Conservation (phyloP, 2,888 invertebrate species). For the Silvanus unidentatus region DNA sequence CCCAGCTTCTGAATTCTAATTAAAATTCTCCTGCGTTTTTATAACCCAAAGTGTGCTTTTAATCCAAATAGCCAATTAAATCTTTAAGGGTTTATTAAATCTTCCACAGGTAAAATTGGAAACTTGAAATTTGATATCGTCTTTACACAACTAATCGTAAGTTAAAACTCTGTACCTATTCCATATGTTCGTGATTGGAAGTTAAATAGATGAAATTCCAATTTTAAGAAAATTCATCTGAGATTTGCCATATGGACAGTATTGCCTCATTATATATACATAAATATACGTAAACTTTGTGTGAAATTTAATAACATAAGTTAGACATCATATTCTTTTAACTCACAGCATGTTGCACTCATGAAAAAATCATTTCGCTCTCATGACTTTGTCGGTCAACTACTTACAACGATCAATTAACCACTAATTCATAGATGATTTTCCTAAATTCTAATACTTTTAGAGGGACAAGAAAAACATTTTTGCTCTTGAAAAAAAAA, state of each 20-base stretch:
- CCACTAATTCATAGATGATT: too few relatives aligned
- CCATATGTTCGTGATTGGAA: background rate
- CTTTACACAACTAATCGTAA: too few relatives aligned
- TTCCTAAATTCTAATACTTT: too few relatives aligned
- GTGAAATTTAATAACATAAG: background rate
- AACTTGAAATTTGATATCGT: background rate
- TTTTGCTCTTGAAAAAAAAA: too few relatives aligned
- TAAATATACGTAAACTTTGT: too few relatives aligned
- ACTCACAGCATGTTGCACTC: background rate
- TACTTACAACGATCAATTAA: too few relatives aligned
- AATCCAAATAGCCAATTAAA: too few relatives aligned
- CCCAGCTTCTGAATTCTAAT: constrained; percentile 1
- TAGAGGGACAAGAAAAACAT: too few relatives aligned
- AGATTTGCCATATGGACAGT: constrained; percentile 3
- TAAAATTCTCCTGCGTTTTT: background rate
- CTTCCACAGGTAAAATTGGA: too few relatives aligned
- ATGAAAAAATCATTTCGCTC: background rate
- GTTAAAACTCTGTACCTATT: background rate
- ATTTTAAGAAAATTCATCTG: background rate
- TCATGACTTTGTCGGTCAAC: background rate
- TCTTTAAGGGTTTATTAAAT: too few relatives aligned
- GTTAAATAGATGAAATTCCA: background rate
- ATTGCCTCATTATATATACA: too few relatives aligned
- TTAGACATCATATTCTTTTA: constrained; percentile 1
- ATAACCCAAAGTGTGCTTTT: too few relatives aligned